phyloP scores from a whole-genome alignment of 1,140 invertebrate species.

The Orius insidiosus region DNA sequence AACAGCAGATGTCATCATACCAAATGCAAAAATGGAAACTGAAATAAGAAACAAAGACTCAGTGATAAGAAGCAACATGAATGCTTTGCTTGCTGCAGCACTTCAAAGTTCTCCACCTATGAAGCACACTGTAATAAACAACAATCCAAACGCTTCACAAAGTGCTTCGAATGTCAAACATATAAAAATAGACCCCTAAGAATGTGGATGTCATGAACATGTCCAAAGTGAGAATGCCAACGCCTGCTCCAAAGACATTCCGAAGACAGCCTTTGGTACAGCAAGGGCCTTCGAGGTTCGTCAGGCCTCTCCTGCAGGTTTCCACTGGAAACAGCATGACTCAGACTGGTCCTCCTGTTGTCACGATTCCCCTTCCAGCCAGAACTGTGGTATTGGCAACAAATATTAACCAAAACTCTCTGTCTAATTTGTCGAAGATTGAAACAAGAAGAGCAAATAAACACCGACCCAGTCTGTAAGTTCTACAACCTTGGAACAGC shows the following conservation, averaged over 20 bases:
- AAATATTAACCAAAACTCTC: slow-evolving; percentile 26
- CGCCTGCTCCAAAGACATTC: slow-evolving; percentile 12
- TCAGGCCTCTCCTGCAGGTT: slow-evolving; percentile 36
- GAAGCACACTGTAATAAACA: slow-evolving; percentile 2
- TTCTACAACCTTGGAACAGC: slow-evolving; percentile 49
- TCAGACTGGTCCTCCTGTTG: slow-evolving; percentile 22
- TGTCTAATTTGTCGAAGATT: slow-evolving; percentile 29
- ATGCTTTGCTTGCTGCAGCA: slow-evolving; percentile 27
- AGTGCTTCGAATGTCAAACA: slow-evolving; percentile 1
- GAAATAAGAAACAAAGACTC: slow-evolving; percentile 24
- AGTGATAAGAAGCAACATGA: slow-evolving; percentile 29
- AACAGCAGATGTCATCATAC: slow-evolving; percentile 6
- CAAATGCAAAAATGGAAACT: slow-evolving; percentile 12
- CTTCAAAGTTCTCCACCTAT: slow-evolving; percentile 19
- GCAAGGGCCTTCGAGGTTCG: slow-evolving; percentile 24
- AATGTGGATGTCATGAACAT: slow-evolving; percentile 4
- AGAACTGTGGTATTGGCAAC: slow-evolving; percentile 27
- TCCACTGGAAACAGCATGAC: slow-evolving; percentile 21
- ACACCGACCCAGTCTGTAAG: slow-evolving; percentile 27
- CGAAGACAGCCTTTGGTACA: slow-evolving; percentile 10
- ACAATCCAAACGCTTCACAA: not conserved
- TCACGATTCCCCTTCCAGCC: slow-evolving; percentile 18
- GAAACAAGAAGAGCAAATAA: slow-evolving; percentile 22
- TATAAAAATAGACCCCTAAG: slow-evolving; percentile 3
- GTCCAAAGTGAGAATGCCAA: slow-evolving; percentile 10